These are phyloP conservation scores for Esperia sulphurella DNA, from an alignment of 2,888 invertebrate species.

Conservation along the genomic window DNA sequence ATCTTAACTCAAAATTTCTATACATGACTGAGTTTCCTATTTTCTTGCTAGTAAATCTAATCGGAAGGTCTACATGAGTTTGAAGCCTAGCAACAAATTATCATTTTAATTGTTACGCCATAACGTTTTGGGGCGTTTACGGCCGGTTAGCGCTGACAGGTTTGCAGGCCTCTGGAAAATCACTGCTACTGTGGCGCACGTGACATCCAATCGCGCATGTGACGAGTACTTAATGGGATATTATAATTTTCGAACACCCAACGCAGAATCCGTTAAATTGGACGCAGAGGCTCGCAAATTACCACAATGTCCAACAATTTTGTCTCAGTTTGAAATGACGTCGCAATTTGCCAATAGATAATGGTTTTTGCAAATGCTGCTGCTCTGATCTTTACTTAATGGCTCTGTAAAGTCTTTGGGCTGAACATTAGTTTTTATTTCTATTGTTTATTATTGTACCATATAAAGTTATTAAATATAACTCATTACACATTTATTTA, in stretches of 20 bases:
- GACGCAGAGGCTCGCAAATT: conserved; percentile 23
- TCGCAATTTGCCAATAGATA: background rate
- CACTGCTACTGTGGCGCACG: conserved; percentile 27
- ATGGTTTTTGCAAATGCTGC: background rate
- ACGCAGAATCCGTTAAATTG: conserved; percentile 46
- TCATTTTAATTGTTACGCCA: conserved; percentile 62
- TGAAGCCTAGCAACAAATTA: conserved; percentile 41
- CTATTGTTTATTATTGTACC: too few species aligned
- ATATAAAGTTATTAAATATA: too few species aligned
- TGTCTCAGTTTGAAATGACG: conserved; percentile 1
- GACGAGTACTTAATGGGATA: conserved; percentile 67
- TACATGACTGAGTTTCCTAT: background rate
- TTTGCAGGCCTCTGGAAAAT: conserved; percentile 46
- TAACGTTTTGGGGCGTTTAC: conserved; percentile 37
- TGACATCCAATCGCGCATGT: conserved; percentile 58
- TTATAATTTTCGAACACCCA: conserved; percentile 53
- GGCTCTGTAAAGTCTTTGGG: too few species aligned
- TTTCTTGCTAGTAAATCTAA: background rate
- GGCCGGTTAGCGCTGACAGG: conserved; percentile 21
- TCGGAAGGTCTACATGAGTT: conserved; percentile 4
- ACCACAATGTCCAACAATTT: conserved; percentile 1
- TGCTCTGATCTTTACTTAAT: too few species aligned
- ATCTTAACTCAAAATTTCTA: background rate
- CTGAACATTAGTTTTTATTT: too few species aligned
- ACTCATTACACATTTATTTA: too few species aligned